These are phyloP conservation scores for Pseudomugil gertrudae DNA, from an alignment of 2,797 vertebrate genomes.

Conservation along the genomic window DNA sequence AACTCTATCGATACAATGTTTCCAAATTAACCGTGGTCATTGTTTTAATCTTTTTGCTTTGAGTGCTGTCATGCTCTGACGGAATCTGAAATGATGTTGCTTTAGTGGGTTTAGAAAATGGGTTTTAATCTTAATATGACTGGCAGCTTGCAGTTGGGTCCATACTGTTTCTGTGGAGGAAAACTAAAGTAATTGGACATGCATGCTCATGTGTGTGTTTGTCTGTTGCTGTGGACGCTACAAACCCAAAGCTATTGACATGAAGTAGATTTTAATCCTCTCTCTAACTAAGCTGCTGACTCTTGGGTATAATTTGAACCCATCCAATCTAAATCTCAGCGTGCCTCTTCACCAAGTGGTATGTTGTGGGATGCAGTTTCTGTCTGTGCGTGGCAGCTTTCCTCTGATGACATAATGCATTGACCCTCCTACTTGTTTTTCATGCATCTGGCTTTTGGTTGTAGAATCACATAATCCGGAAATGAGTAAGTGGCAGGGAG, in stretches of 20 bases:
- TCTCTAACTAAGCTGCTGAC: conserved; percentile 76
- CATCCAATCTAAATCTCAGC: conserved; percentile 74
- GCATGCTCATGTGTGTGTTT: conserved; percentile 13
- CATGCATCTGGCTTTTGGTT: conserved; percentile 32
- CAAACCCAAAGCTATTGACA: conserved; percentile 66
- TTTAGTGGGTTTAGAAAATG: conserved; percentile 46
- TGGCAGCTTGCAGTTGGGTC: conserved; percentile 46
- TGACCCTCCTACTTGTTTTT: conserved; percentile 58
- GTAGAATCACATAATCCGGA: conserved; percentile 64
- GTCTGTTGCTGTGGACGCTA: conserved; percentile 61
- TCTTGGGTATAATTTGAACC: conserved; percentile 77
- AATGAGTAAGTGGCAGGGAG: conserved; percentile 69
- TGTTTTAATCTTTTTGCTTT: background rate
- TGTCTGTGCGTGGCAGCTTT: conserved; percentile 67
- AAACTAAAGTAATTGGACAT: conserved; percentile 57
- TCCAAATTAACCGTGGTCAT: background rate
- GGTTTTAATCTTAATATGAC: conserved; percentile 52
- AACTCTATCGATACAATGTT: background rate
- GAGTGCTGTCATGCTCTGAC: conserved; percentile 26
- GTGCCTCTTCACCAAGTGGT: conserved; percentile 66
- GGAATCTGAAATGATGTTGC: conserved; percentile 47
- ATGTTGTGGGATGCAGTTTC: conserved; percentile 61
- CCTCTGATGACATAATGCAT: conserved; percentile 68
- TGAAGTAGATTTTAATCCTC: conserved; percentile 81
- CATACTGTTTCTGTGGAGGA: conserved; percentile 49